Base-by-base conservation (phyloP, 2,797 vertebrate genomes). In the Tokudaia muenninki region DNA sequence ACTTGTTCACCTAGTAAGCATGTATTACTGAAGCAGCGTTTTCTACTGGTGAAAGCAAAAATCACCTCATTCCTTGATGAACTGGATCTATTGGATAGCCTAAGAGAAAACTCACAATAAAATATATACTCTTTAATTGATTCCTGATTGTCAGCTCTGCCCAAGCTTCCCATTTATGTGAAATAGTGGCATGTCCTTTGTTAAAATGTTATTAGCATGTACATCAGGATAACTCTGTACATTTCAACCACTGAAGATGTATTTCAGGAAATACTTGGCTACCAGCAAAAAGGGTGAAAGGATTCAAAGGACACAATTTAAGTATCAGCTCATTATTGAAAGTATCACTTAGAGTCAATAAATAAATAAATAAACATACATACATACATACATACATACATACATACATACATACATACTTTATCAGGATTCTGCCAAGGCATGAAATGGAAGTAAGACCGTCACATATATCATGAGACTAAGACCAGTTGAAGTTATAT, bases 401-500 rank as follows among this genome's bases (percentile, higher is more conserved):
- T 41, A 41, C 41, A 41, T 41, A 41, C 41, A 41, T 41, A 41
- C 41, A 41, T 41, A 41, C 41, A 61, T 61, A 29, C 95, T 96
- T 79, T 90, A 77, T 92, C 65, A 90, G 59, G 24, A 83, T 77
- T 80, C 37, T 94, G 82, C 29, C 92, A 96, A n/a, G 52, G 11
- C 26, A 78, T 90, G 70, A 78, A 95, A 93, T 10, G 29, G 44
- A 94, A 90, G 44, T 41, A 44, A 96, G 78, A 94, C 59, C 75
- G 52, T 89, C 74, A 63, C 34, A 80, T 86, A 94, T 93, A 9
- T 93, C 17, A n/a, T 37, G 31, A 91, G 57, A 91, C 0, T 92
- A 61, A 95, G 37, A 52, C 17, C 78, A 52, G 22, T 75, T 75
- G 31, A 96, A 70, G 57, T 95, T 91, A 52, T 96, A 90, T n/a